A percentile compares a stretch with the other conserved stretches of the same genome.
phyloP scores from a whole-genome alignment of 2,888 invertebrate genomes.

The Sphinx pinastri region DNA sequence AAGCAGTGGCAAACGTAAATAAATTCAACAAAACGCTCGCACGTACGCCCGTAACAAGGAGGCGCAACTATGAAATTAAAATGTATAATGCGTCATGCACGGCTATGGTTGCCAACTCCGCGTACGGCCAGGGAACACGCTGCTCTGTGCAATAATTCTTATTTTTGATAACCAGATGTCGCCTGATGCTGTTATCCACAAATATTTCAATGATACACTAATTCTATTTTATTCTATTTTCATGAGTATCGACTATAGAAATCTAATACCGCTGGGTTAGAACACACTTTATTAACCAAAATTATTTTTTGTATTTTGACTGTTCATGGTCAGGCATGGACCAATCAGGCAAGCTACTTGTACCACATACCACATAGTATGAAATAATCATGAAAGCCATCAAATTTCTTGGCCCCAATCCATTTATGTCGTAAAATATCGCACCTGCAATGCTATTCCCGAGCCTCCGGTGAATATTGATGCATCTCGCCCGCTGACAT shows the following conservation, averaged over 20 bases:
- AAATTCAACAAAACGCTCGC: slow-evolving; percentile 32
- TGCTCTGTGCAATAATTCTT: background rate
- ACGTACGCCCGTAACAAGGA: slow-evolving; percentile 40
- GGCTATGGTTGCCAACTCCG: slow-evolving; percentile 38
- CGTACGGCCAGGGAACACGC: slow-evolving; percentile 34
- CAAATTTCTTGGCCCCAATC: slow-evolving; percentile 37
- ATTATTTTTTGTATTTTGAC: too few species aligned
- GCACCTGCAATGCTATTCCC: slow-evolving; percentile 60
- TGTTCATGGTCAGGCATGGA: too few species aligned
- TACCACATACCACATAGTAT: background rate
- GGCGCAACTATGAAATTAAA: slow-evolving; percentile 51
- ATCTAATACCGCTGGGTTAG: too few species aligned
- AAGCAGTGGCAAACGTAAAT: slow-evolving; percentile 29
- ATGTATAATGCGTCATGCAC: slow-evolving; percentile 51
- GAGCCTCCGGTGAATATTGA: slow-evolving; percentile 32
- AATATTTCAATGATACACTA: too few species aligned
- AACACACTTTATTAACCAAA: too few species aligned
- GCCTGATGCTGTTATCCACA: too few species aligned
- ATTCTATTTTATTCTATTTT: too few species aligned
- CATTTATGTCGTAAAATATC: slow-evolving; percentile 56
- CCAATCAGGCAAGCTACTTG: background rate
- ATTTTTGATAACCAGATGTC: background rate
- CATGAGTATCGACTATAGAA: too few species aligned
- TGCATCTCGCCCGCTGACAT: slow-evolving; percentile 23
- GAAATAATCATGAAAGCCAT: background rate